These are phyloP conservation scores for Myopa testacea DNA, from an alignment of 2,888 invertebrate genomes.

Conservation along the genomic window DNA sequence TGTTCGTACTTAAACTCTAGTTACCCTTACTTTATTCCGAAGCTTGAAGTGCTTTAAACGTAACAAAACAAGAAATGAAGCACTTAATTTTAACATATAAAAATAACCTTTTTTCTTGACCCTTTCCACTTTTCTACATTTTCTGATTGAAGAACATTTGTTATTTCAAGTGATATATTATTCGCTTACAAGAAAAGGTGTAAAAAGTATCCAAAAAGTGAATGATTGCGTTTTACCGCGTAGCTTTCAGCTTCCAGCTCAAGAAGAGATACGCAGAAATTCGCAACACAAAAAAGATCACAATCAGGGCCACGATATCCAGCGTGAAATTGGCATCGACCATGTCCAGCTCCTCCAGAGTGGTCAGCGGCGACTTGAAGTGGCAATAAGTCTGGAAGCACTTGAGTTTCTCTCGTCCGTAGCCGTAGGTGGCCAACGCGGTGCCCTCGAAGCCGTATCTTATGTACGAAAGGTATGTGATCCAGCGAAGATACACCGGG, in stretches of 20 bases:
- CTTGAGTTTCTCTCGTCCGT: slow-evolving; percentile 81
- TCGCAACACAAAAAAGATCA: slow-evolving; percentile 83
- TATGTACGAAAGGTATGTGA: slow-evolving; percentile 94
- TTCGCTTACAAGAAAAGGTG: no score
- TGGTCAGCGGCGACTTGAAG: slow-evolving; percentile 84
- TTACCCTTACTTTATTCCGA: no score
- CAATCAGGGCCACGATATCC: slow-evolving; percentile 82
- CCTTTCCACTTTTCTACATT: no score
- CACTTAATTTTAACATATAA: no score
- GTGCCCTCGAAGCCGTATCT: slow-evolving; percentile 96
- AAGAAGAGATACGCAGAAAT: slow-evolving; percentile 87
- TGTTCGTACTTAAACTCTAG: no score
- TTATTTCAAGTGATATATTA: neutral
- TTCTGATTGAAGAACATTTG: neutral
- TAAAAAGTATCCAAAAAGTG: no score
- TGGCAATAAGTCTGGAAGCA: slow-evolving; percentile 89
- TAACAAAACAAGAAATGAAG: no score
- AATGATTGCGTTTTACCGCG: slow-evolving; percentile 72
- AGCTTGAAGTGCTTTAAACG: no score
- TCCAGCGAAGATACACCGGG: slow-evolving; percentile 93
- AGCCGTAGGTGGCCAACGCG: slow-evolving; percentile 91
- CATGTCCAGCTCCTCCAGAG: slow-evolving; percentile 90
- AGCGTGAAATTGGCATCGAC: slow-evolving; percentile 80
- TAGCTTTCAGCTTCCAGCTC: slow-evolving; percentile 86
- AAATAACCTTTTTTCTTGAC: no score